phyloP scores from a whole-genome alignment of 2,888 invertebrate genomes.

The Dichetophora obliterata region DNA sequence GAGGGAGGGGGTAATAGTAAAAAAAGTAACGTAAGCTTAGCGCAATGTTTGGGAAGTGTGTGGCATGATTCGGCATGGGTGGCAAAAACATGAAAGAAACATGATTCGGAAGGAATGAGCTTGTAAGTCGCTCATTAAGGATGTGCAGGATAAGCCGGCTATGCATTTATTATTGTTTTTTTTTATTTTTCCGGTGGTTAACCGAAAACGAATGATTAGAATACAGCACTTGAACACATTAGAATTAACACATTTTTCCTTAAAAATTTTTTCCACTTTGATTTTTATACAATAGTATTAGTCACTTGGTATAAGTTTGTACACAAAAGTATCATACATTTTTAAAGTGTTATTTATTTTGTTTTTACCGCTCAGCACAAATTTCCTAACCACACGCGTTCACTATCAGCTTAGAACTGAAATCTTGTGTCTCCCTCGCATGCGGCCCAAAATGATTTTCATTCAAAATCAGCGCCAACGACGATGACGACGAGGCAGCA shows the following conservation, averaged over 20 bases:
- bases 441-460: neutral
- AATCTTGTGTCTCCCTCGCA: conserved; percentile 20
- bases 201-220: too few relatives aligned
- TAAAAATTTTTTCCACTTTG: neutral
- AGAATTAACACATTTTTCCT: neutral
- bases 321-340: neutral
- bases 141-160: neutral
- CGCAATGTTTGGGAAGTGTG: neutral
- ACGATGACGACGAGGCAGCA: neutral
- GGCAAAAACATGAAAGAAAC: conserved; percentile 8
- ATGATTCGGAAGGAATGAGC: neutral
- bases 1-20: neutral
- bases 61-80: neutral
- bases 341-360: neutral
- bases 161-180: neutral
- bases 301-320: neutral
- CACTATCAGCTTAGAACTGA: conserved; percentile 49
- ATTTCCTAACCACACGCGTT: conserved; percentile 40
- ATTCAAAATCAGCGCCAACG: conserved; percentile 26
- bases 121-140: neutral
- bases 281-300: neutral
- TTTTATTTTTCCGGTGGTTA: neutral
- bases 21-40: neutral
- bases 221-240: too few relatives aligned
- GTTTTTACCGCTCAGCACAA: neutral